A percentile compares a stretch with the other conserved stretches of the same genome.
Evolutionary conservation across 2,888 invertebrate genomes (phyloP).

Genomic region (Furcula furcula): DNA sequence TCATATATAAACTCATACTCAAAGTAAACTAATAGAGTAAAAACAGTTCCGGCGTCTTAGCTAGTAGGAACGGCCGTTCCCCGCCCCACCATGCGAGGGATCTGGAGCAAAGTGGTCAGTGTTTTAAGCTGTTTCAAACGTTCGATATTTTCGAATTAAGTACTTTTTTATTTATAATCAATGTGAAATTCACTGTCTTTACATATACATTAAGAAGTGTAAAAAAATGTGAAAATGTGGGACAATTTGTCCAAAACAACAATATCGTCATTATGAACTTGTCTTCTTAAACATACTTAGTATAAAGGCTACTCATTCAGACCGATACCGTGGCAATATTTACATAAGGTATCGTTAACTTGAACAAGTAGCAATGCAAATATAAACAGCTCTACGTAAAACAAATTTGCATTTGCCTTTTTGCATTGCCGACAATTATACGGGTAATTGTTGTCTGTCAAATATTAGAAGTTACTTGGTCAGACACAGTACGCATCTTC

Average conservation of each 20-base stretch:
- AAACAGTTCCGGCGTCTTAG: conserved; percentile 65
- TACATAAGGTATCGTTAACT: conserved; percentile 9
- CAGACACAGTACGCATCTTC: no score
- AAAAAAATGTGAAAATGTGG: no score
- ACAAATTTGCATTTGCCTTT: conserved; percentile 13
- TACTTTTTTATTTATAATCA: no score
- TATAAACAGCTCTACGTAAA: conserved; percentile 17
- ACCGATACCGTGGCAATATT: neutral
- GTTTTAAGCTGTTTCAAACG: conserved; percentile 22
- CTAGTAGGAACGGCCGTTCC: conserved; percentile 62
- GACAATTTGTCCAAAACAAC: no score
- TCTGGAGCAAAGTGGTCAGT: conserved; percentile 84
- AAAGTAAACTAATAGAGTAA: conserved; percentile 62
- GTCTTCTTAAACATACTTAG: no score
- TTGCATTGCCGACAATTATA: neutral
- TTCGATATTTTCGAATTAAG: no score
- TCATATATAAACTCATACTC: conserved; percentile 60
- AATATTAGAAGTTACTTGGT: conserved; percentile 7
- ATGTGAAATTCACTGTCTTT: no score
- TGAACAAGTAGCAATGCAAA: conserved; percentile 24
- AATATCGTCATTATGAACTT: no score
- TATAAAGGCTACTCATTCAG: neutral
- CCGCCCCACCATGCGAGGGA: conserved; percentile 82
- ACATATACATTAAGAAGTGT: no score
- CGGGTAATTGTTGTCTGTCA: conserved; percentile 7